Conservation (phyloP, 2,113 vertebrate genomes). For the Erythrolamprus reginae region DNA sequence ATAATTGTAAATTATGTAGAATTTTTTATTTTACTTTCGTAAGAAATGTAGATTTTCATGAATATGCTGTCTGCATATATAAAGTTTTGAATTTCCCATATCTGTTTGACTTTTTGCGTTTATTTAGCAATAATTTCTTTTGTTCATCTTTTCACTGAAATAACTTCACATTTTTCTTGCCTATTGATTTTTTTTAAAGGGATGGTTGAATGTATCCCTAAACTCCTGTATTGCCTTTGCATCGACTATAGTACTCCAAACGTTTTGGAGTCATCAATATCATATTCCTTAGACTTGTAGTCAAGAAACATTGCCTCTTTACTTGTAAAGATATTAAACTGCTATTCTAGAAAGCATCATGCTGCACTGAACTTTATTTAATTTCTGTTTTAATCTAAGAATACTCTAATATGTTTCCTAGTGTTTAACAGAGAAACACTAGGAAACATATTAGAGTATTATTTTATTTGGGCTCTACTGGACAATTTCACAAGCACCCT, state of each 20-base stretch:
- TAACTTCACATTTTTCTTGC: neutral
- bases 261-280: neutral
- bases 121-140: neutral
- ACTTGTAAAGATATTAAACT: neutral
- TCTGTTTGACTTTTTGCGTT: neutral
- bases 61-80: neutral
- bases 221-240: neutral
- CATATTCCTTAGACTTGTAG: neutral
- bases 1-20: neutral
- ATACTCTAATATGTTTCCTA: neutral
- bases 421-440: neutral
- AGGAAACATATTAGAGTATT: too few species aligned
- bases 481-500: neutral
- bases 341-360: neutral
- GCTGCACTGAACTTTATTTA: neutral
- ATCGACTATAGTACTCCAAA: neutral
- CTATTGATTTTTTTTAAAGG: neutral
- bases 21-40: neutral
- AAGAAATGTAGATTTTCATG: neutral
- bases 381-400: neutral
- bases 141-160: neutral
- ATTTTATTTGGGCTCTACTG: neutral
- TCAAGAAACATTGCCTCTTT: neutral
- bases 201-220: neutral
- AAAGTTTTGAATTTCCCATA: neutral